These are phyloP conservation scores for Oreohelix idahoensis DNA, from an alignment of 1,140 invertebrate species.

Conservation along the genomic window DNA sequence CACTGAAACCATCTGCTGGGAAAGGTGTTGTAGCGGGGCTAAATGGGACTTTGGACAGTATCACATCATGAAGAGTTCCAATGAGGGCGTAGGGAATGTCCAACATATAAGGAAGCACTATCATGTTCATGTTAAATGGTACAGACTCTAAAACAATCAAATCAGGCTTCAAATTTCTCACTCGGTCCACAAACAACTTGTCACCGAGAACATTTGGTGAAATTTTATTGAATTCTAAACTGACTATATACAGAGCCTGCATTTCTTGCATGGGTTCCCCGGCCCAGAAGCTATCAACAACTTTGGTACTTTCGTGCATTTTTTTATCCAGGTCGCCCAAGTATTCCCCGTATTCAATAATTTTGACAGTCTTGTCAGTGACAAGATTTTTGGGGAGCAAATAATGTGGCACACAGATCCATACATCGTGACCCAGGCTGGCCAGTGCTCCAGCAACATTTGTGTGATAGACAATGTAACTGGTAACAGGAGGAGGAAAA, in stretches of 20 bases:
- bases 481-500: slow-evolving; percentile 27
- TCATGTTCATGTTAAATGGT: slow-evolving; percentile 22
- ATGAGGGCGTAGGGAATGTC: slow-evolving; percentile 40
- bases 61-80: slow-evolving; percentile 15
- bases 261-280: background rate
- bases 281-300: slow-evolving; percentile 27
- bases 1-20: background rate
- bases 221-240: background rate
- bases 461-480: slow-evolving; percentile 35
- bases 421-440: slow-evolving; percentile 38
- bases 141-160: slow-evolving; percentile 39
- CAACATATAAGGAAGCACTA: slow-evolving; percentile 40
- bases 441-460: slow-evolving; percentile 25
- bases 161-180: slow-evolving; percentile 23
- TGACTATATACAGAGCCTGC: background rate
- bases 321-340: background rate
- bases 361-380: slow-evolving; percentile 16
- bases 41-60: slow-evolving; percentile 20
- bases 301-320: background rate
- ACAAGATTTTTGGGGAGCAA: slow-evolving; percentile 6
- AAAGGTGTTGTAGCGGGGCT: slow-evolving; percentile 11
- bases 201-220: slow-evolving; percentile 5
- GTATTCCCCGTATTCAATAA: slow-evolving; percentile 16
- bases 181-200: background rate
- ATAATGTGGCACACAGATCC: slow-evolving; percentile 32